Evolutionary conservation across 2,888 invertebrate genomes (phyloP).

Genomic region (Dolichopus griseipennis): DNA sequence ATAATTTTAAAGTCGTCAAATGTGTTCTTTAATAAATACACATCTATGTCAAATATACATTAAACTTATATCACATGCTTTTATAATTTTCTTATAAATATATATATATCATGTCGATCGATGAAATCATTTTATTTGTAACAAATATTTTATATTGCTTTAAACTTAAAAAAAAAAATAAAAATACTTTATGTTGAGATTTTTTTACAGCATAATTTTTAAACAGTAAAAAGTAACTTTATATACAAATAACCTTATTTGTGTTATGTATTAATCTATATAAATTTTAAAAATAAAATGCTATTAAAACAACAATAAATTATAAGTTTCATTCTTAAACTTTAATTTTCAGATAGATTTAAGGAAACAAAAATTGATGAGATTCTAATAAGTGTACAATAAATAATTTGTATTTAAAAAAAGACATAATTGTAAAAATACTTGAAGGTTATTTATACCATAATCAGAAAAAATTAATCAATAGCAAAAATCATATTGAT

Average conservation of each 20-base stretch:
- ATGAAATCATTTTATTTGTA: not conserved
- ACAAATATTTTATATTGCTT: not conserved
- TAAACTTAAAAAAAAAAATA: not conserved
- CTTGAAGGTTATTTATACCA: not conserved
- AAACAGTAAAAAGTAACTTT: not conserved
- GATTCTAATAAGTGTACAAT: too few species aligned
- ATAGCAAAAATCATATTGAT: not conserved
- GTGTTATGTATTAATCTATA: slow-evolving; percentile 6
- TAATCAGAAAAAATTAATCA: not conserved
- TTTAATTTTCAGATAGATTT: too few species aligned
- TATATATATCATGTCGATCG: not conserved
- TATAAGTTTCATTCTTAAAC: not conserved
- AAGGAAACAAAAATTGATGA: too few species aligned
- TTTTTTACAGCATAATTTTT: not conserved
- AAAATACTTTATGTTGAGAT: not conserved
- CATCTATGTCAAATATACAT: not conserved
- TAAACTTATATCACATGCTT: not conserved
- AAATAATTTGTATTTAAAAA: too few species aligned
- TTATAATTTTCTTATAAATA: not conserved
- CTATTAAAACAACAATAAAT: not conserved
- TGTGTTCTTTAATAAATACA: not conserved
- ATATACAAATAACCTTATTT: slow-evolving; percentile 1
- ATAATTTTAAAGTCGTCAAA: not conserved
- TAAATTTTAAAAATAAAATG: slow-evolving; percentile 1
- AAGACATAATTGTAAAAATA: not conserved